Conservation (phyloP, 2,113 vertebrate genomes). For the Xerus inauris region DNA sequence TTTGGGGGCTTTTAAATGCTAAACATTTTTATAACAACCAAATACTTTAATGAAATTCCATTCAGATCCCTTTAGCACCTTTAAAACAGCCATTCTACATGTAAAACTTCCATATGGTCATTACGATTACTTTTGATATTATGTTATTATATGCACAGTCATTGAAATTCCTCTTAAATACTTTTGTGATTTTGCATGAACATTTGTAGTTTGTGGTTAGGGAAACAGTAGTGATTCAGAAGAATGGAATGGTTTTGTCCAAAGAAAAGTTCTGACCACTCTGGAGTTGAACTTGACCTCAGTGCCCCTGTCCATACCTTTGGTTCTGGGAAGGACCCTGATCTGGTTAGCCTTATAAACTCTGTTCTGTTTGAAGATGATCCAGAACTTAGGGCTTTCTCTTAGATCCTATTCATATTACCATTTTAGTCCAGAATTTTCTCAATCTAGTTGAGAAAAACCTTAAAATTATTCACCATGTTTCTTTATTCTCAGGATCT, state of each 20-base stretch:
- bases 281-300: background rate
- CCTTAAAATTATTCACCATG: slow-evolving; percentile 2
- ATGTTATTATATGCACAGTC: background rate
- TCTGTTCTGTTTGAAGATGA: background rate
- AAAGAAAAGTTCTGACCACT: background rate
- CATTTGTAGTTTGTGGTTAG: background rate
- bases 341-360: background rate
- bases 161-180: background rate
- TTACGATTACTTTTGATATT: background rate
- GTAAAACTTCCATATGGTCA: background rate
- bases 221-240: background rate
- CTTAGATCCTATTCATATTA: background rate
- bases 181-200: slow-evolving; percentile 3
- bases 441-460: background rate
- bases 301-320: background rate
- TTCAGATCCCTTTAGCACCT: background rate
- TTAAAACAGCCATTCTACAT: background rate
- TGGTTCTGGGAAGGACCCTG: background rate
- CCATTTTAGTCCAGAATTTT: slow-evolving; percentile 21
- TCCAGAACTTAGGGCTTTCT: background rate
- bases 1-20: slow-evolving; percentile 29
- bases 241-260: background rate
- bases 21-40: slow-evolving; percentile 33
- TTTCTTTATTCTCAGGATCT: background rate
- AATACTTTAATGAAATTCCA: slow-evolving; percentile 32